phyloP scores from a whole-genome alignment of 2,797 vertebrate genomes.

The Syncerus caffer region DNA sequence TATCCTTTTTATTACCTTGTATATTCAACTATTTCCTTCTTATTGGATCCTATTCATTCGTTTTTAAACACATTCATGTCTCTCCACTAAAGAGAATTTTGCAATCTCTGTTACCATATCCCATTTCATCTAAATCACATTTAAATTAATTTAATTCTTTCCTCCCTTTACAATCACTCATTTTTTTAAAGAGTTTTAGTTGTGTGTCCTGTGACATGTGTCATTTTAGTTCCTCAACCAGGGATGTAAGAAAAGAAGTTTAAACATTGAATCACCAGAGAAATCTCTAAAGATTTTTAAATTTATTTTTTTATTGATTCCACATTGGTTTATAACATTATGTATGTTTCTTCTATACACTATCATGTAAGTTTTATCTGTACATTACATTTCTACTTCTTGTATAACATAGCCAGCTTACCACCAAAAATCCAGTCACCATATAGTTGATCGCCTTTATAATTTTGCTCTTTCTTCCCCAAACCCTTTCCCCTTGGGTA shows the following conservation, averaged over 20 bases:
- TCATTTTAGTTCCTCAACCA: not conserved
- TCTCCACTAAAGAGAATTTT: not conserved
- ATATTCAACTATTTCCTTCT: not conserved
- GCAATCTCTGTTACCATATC: not conserved
- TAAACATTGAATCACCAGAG: not conserved
- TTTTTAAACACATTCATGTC: not conserved
- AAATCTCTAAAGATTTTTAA: not conserved
- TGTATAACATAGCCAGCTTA: not conserved
- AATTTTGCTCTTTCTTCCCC: not conserved
- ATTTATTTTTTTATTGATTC: not conserved
- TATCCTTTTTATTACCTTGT: not conserved
- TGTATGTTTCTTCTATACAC: not conserved
- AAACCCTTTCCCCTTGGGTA: rapidly evolving
- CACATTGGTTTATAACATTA: not conserved
- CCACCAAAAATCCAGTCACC: not conserved
- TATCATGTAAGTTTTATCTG: not conserved
- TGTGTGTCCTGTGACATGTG: rapidly evolving
- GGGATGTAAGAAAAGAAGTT: not conserved
- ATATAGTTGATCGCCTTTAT: not conserved
- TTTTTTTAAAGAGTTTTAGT: not conserved
- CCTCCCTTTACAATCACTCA: not conserved
- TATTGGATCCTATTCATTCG: not conserved
- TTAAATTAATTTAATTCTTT: not conserved
- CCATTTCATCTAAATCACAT: not conserved
- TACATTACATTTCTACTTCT: not conserved